phyloP scores from a whole-genome alignment of 2,888 invertebrate species.

The Cosmia pyralina region DNA sequence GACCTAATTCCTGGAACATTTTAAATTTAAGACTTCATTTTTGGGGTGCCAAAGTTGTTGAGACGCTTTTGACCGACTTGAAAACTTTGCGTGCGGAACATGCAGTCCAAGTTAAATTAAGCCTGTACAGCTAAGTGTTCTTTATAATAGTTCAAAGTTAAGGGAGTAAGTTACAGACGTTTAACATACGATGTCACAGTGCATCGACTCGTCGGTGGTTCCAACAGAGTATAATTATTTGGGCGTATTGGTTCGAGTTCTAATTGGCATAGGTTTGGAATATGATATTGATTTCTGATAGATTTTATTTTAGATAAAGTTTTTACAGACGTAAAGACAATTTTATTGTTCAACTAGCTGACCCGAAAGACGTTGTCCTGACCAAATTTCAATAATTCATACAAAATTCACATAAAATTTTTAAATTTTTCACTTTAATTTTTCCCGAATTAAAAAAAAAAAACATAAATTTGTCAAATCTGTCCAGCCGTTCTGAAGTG shows the following conservation, averaged over 20 bases:
- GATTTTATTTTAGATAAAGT: not conserved
- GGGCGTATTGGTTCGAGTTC: not conserved
- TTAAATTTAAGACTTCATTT: conserved; percentile 20
- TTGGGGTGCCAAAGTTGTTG: conserved; percentile 29
- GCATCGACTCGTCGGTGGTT: not conserved
- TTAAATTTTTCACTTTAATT: no score
- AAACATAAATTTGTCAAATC: no score
- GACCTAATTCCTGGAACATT: conserved; percentile 26
- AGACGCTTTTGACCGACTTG: conserved; percentile 24
- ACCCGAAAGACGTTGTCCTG: no score
- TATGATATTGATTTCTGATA: not conserved
- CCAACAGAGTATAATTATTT: not conserved
- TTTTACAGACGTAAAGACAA: not conserved
- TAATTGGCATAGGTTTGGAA: not conserved
- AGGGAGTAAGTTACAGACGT: not conserved
- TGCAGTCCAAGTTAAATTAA: conserved; percentile 35
- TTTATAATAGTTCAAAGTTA: conserved; percentile 5
- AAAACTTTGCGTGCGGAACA: conserved; percentile 31
- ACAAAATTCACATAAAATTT: no score
- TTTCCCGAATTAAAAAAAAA: no score
- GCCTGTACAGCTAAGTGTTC: conserved; percentile 12
- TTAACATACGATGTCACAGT: not conserved
- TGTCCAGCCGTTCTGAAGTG: no score
- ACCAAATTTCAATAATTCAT: not conserved
- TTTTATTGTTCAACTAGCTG: not conserved